These are phyloP conservation scores for Oryzias curvinotus DNA, from an alignment of 2,113 vertebrate genomes.

Conservation along the genomic window DNA sequence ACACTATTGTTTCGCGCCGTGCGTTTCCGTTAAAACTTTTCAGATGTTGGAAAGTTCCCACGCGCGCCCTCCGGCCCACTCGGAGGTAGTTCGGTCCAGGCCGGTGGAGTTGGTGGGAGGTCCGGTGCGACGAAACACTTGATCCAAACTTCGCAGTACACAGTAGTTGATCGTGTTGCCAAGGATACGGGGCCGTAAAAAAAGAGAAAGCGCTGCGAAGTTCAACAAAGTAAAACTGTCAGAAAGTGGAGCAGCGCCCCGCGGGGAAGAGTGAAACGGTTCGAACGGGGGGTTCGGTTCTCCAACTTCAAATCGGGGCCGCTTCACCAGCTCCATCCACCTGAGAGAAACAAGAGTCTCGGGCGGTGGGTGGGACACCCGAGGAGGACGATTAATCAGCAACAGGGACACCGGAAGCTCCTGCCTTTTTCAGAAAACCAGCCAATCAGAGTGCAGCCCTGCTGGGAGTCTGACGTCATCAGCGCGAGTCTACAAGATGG, in stretches of 20 bases:
- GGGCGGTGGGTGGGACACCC: slow-evolving; percentile 13
- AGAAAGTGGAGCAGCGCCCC: too few species aligned
- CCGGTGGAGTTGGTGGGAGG: too few species aligned
- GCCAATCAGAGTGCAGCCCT: slow-evolving; percentile 31
- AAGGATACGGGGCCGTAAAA: slow-evolving; percentile 64
- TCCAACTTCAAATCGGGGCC: neutral
- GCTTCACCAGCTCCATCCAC: slow-evolving; percentile 39
- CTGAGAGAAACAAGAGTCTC: slow-evolving; percentile 8
- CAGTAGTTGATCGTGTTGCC: slow-evolving; percentile 60
- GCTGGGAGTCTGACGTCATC: slow-evolving; percentile 18
- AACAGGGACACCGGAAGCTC: too few species aligned
- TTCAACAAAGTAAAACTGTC: neutral
- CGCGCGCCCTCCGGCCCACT: rapidly evolving
- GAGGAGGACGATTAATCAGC: slow-evolving; percentile 16
- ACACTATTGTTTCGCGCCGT: slow-evolving; percentile 61
- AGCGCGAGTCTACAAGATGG: slow-evolving; percentile 19
- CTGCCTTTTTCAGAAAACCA: slow-evolving; percentile 1
- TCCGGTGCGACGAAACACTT: slow-evolving; percentile 32
- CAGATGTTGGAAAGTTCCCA: neutral
- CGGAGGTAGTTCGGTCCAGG: neutral
- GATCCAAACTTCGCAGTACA: slow-evolving; percentile 65
- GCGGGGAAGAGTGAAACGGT: neutral
- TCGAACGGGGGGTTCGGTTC: too few species aligned
- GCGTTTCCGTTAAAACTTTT: slow-evolving; percentile 17
- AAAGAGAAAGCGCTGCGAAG: slow-evolving; percentile 21